Conservation (phyloP, 2,888 invertebrate species). For the Ganaspis brasiliensis region DNA sequence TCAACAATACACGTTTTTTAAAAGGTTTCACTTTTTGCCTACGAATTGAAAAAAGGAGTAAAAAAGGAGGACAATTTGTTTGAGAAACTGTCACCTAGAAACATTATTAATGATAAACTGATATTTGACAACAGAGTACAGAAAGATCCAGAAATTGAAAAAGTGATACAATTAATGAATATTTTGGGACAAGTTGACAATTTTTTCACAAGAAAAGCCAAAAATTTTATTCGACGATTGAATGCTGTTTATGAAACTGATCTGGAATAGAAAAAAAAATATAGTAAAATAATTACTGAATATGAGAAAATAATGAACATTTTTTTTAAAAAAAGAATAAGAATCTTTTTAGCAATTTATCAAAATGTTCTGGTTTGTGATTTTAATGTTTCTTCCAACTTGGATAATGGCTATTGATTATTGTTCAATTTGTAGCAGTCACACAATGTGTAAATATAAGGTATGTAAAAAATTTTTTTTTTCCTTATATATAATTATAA, state of each 20-base stretch:
- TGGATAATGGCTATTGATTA: conserved; percentile 51
- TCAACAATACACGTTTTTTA: background rate
- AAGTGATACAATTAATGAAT: conserved; percentile 81
- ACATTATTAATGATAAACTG: conserved; percentile 35
- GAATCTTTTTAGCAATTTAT: too few species aligned
- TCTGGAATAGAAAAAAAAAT: conserved; percentile 58
- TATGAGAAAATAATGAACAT: too few species aligned
- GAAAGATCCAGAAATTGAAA: conserved; percentile 80
- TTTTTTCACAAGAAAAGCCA: conserved; percentile 81
- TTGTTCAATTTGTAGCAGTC: conserved; percentile 60
- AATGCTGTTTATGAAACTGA: conserved; percentile 80
- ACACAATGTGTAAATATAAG: conserved; percentile 63
- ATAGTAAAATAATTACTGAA: too few species aligned
- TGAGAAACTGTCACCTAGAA: conserved; percentile 53
- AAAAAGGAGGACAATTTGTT: conserved; percentile 52
- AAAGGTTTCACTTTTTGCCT: background rate
- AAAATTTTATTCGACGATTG: conserved; percentile 79
- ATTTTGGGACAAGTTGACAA: conserved; percentile 82
- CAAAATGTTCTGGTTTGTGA: conserved; percentile 7
- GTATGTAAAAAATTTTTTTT: too few species aligned
- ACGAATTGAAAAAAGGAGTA: conserved; percentile 3
- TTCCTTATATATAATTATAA: too few species aligned
- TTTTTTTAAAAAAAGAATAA: too few species aligned
- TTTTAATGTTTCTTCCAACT: background rate
- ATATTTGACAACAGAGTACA: conserved; percentile 70